Conservation (phyloP, 1,140 invertebrate species). For the Holotrichia oblita region DNA sequence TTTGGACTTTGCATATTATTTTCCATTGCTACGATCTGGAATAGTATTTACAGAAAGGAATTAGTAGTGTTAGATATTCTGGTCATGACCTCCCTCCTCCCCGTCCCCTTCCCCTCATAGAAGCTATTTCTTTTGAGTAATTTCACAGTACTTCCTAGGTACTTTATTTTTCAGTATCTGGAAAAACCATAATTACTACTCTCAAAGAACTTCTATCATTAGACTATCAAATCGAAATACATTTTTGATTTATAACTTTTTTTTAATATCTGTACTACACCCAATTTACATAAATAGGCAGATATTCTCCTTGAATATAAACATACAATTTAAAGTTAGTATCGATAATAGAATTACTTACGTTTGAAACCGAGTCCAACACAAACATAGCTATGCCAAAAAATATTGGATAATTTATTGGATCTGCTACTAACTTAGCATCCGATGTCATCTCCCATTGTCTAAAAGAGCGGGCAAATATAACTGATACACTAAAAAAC, state of each 20-base stretch:
- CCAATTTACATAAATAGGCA: too few relatives aligned
- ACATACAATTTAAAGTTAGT: too few relatives aligned
- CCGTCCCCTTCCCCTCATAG: too few relatives aligned
- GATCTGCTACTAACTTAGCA: not conserved
- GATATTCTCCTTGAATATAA: too few relatives aligned
- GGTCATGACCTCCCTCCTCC: too few relatives aligned
- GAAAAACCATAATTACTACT: not conserved
- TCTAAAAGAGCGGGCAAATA: not conserved
- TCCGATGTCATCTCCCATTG: not conserved
- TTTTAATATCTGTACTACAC: too few relatives aligned
- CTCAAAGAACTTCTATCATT: not conserved
- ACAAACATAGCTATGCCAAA: not conserved
- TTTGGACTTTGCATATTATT: constrained; percentile 19
- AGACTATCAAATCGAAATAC: too few relatives aligned
- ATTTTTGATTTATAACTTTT: too few relatives aligned
- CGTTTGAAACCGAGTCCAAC: not conserved
- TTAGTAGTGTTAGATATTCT: not conserved
- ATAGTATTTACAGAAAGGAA: not conserved
- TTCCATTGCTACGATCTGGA: constrained; percentile 21
- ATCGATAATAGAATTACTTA: not conserved
- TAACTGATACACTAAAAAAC: not conserved
- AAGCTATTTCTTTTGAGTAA: too few relatives aligned
- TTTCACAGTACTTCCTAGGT: too few relatives aligned
- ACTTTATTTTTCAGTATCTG: too few relatives aligned
- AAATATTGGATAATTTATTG: constrained; percentile 3